Evolutionary conservation across 2,888 invertebrate species (phyloP).

Genomic region (Drosophila paranaensis): DNA sequence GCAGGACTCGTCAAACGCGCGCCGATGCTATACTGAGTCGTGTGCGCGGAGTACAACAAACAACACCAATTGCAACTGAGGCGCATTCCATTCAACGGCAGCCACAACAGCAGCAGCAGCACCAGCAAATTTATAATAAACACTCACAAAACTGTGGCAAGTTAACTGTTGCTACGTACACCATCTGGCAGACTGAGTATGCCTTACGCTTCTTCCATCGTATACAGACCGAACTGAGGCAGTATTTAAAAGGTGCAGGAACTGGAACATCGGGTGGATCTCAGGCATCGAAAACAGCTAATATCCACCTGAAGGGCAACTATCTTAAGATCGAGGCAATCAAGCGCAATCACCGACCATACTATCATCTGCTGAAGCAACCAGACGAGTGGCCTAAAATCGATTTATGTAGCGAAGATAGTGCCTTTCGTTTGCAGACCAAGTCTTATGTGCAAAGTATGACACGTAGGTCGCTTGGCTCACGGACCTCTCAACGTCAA

Average conservation of each 20-base stretch:
- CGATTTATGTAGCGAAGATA: slow-evolving; percentile 82
- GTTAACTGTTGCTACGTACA: slow-evolving; percentile 75
- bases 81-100: slow-evolving; percentile 18
- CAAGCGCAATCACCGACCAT: slow-evolving; percentile 82
- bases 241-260: slow-evolving; percentile 62
- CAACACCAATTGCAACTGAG: slow-evolving; percentile 11
- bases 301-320: slow-evolving; percentile 86
- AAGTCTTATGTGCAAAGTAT: slow-evolving; percentile 69
- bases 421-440: slow-evolving; percentile 79
- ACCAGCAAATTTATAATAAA: slow-evolving; percentile 36
- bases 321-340: slow-evolving; percentile 89
- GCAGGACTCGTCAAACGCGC: slow-evolving; percentile 85
- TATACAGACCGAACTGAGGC: slow-evolving; percentile 84
- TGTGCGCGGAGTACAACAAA: slow-evolving; percentile 85
- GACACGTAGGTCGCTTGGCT: slow-evolving; percentile 83
- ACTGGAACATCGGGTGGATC: slow-evolving; percentile 14
- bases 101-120: slow-evolving; percentile 5
- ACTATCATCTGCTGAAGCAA: slow-evolving; percentile 83
- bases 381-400: slow-evolving; percentile 84
- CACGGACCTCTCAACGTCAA: slow-evolving; percentile 78
- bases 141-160: slow-evolving; percentile 25
- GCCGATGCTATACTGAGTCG: slow-evolving; percentile 93
- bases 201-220: slow-evolving; percentile 89
- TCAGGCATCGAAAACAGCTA: slow-evolving; percentile 16
- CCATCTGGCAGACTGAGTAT: slow-evolving; percentile 87